Conservation (phyloP, 2,888 invertebrate species). For the Diplolepis rosae region DNA sequence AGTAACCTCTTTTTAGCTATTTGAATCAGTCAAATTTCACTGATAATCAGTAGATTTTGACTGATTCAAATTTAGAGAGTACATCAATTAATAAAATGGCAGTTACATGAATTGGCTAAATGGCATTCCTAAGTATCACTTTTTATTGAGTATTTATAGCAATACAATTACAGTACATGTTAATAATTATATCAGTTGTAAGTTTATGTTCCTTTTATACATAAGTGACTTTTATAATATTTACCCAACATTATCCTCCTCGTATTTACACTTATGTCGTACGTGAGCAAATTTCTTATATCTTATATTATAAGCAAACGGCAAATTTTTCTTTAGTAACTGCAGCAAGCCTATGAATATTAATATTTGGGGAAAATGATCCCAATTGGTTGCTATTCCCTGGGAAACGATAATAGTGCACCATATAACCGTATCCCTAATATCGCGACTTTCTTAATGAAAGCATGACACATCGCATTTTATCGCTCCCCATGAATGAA, state of each 20-base stretch:
- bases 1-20: no score
- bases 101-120: no score
- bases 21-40: no score
- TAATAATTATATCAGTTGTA: no score
- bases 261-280: slow-evolving; percentile 1
- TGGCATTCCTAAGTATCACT: no score
- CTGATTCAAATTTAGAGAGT: no score
- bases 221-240: not conserved
- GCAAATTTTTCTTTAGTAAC: slow-evolving; percentile 5
- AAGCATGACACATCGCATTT: slow-evolving; percentile 28
- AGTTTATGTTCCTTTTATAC: not conserved
- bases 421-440: not conserved
- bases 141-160: no score
- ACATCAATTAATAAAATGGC: no score
- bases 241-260: not conserved
- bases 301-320: not conserved
- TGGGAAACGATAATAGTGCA: slow-evolving; percentile 18
- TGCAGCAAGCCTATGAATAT: slow-evolving; percentile 17
- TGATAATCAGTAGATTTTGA: no score
- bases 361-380: slow-evolving; percentile 24
- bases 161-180: no score
- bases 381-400: slow-evolving; percentile 21
- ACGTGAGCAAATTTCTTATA: slow-evolving; percentile 9
- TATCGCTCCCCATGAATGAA: slow-evolving; percentile 52
- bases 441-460: slow-evolving; percentile 28